phyloP scores from a whole-genome alignment of 37 sponge, comb jelly and placozoan genomes.

The Hormiphora californensis region DNA sequence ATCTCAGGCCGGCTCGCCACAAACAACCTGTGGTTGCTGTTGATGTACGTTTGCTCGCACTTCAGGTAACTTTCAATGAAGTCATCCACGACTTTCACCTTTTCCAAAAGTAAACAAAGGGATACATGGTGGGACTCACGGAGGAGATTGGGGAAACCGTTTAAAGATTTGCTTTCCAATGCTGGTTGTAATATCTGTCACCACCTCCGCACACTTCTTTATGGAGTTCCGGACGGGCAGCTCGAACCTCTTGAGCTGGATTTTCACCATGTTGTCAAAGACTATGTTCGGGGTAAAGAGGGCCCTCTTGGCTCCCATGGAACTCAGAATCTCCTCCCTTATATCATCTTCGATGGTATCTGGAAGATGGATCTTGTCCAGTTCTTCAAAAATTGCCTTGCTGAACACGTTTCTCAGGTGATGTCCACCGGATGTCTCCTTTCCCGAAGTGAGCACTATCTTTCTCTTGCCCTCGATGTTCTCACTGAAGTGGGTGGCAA shows the following conservation, averaged over 20 bases:
- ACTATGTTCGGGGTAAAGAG: background rate
- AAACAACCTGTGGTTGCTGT: conserved; percentile 25
- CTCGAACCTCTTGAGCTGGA: background rate
- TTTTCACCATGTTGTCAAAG: background rate
- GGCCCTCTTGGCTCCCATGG: background rate
- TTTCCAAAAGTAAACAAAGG: background rate
- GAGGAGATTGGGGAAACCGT: background rate
- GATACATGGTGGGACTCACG: background rate
- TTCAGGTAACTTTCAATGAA: background rate
- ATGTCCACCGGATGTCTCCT: background rate
- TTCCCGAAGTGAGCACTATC: background rate
- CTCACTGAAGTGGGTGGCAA: background rate
- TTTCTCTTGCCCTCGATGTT: background rate
- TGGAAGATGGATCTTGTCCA: background rate
- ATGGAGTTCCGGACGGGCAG: background rate
- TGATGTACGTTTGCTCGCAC: conserved; percentile 17
- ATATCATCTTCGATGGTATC: background rate
- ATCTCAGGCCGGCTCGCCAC: background rate
- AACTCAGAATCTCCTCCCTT: background rate
- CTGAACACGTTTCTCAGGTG: background rate
- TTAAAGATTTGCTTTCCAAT: background rate
- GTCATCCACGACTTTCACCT: background rate
- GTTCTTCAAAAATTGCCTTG: background rate
- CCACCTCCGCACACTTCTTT: background rate
- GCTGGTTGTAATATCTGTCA: background rate